Base-by-base conservation (phyloP, 2,888 invertebrate genomes). In the Druceiella hillmani region DNA sequence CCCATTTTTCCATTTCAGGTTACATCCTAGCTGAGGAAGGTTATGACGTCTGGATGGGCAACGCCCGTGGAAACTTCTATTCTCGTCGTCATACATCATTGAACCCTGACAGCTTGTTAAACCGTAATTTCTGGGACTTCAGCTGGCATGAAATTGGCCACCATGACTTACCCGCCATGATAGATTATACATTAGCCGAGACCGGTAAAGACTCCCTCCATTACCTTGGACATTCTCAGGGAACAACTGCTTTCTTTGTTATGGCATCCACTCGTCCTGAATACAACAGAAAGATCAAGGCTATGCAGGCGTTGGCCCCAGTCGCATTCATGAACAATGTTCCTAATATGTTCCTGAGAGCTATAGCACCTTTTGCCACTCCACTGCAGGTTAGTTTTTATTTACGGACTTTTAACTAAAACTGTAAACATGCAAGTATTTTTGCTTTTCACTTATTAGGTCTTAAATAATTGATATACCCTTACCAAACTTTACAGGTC, bases 101-200 rank as follows among this genome's bases (percentile, higher is more conserved):
- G 54, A 47, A 59, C 27, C 58, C 70, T 1, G 52, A 52, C 0
- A n/a, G n/a, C n/a, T n/a, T n/a, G n/a, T n/a, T n/a, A n/a, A 60
- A 74, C 4, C 49, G 57, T 1, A 52, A 57, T n/a, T 83, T 75
- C 52, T 83, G 83, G 83, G 62, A 77, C 36, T 83, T 80, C 49
- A 84, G 84, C 35, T 91, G 82, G 79, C 84, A 92, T 56, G 82
- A 89, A 55, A 87, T 91, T 54, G 87, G 83, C 0, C 55, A 64
- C 16, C 76, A 70, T 51, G 93, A 94, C 57, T 54, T 92, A 3
- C 88, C 92, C 2, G 80, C 84, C 0, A 83, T 81, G 66, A 80
- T 94, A 15, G 83, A 92, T 53, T 78, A 79, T 52, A 67, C 81
- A 2, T 56, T 83, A 1, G 49, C 59, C 0, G 42, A 47, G 5